Evolutionary conservation across 2,888 invertebrate genomes (phyloP), one percentile per base, ranked within the genome.

Genomic region (Catotricha subobsoleta): DNA sequence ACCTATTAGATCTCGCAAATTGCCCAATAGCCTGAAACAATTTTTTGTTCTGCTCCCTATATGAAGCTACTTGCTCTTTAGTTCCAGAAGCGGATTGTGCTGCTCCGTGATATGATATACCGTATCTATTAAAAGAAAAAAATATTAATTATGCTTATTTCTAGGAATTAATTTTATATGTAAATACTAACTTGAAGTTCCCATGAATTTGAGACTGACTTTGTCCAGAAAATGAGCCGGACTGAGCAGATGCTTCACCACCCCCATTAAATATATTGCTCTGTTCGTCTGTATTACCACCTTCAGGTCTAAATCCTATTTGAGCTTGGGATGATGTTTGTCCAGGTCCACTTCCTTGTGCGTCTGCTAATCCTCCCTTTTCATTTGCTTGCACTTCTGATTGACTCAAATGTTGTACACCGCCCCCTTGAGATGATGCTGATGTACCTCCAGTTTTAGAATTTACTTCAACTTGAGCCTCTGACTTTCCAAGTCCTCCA

Each of bases 281-380:
- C 38, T 65, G 62, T 46, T 66, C 64, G 38, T 67, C 50, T 5
- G 44, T 47, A 10, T 3, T 51, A 36, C 74, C 74, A 43, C 69
- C 68, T 42, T 76, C 72, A 0, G 86, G 86, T 40, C 76, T 74
- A 54, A 87, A 86, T 1, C 84, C 86, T 45, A 87, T 84, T 63
- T 87, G 86, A 3, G 87, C 86, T 64, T 87, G 86, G 25, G 84
- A 86, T 1, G 82, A 83, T 1, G 86, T 84, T 51, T 77, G 80
- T 4, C 84, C 86, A 3, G 80, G 79, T 1, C 84, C 86, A 51
- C 76, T 76, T 1, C 86, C 80, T 65, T 86, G 84, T 1, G 86
- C 81, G 56, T 86, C 84, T 2, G 86, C 83, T 67, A 83, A 71
- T 4, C 86, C 86, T 15, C 87, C 86, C 59, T 77, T 80, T 23